Evolutionary conservation across 1,140 invertebrate genomes (phyloP).

Genomic region (Papilio glaucus): DNA sequence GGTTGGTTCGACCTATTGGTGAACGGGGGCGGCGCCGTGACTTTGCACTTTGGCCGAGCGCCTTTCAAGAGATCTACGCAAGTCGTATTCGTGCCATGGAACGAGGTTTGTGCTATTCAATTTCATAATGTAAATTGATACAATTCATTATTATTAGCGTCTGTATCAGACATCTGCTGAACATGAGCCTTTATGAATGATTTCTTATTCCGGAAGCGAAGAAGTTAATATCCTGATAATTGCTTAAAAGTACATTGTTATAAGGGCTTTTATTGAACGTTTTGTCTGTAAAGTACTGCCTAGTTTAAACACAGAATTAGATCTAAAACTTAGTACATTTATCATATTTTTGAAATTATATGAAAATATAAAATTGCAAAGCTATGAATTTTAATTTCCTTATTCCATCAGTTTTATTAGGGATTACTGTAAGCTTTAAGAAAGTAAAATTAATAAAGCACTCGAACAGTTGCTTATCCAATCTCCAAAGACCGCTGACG

Average conservation of each 20-base stretch:
- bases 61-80: conserved; percentile 95
- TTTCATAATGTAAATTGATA: background rate
- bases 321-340: background rate
- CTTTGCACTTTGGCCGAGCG: conserved; percentile 95
- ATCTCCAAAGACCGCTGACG: conserved; percentile 33
- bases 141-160: background rate
- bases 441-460: conserved; percentile 30
- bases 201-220: too few relatives aligned
- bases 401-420: conserved; percentile 23
- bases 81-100: conserved; percentile 98
- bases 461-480: conserved; percentile 37
- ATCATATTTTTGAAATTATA: background rate
- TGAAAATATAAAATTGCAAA: background rate
- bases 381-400: background rate
- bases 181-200: too few relatives aligned
- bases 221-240: too few relatives aligned
- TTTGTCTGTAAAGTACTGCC: too few relatives aligned
- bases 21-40: conserved; percentile 98
- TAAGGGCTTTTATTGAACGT: too few relatives aligned
- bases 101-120: conserved; percentile 88
- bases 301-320: too few relatives aligned
- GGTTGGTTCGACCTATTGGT: conserved; percentile 98
- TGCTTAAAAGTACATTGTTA: too few relatives aligned
- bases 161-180: too few relatives aligned
- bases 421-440: conserved; percentile 30